Evolutionary conservation across 1,140 invertebrate genomes (phyloP).

Genomic region (Panagrolaimus sp.): DNA sequence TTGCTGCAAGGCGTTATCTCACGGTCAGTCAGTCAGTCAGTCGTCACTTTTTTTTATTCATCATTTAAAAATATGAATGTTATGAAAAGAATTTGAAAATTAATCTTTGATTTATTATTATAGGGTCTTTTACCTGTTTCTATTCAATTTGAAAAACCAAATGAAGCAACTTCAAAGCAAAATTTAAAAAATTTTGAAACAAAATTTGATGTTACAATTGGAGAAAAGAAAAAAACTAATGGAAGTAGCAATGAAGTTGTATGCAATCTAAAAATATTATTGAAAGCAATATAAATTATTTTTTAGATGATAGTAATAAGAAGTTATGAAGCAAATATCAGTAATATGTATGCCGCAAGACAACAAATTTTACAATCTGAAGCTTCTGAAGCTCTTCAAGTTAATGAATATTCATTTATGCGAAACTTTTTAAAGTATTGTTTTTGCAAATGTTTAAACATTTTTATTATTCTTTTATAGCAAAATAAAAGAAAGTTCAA

Average conservation of each 20-base stretch:
- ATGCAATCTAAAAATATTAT: neutral
- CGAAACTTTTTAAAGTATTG: slow-evolving; percentile 25
- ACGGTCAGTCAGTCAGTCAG: slow-evolving; percentile 21
- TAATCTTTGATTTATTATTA: slow-evolving; percentile 1
- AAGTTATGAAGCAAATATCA: slow-evolving; percentile 30
- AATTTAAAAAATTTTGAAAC: slow-evolving; percentile 12
- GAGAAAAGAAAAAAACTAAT: slow-evolving; percentile 12
- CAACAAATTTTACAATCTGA: slow-evolving; percentile 14
- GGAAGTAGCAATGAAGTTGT: slow-evolving; percentile 12
- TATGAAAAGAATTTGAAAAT: no score
- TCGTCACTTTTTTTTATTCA: no score
- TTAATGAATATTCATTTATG: slow-evolving; percentile 31
- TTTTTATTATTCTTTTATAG: neutral
- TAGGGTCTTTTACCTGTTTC: slow-evolving; percentile 39
- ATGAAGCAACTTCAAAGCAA: slow-evolving; percentile 10
- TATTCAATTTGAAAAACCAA: slow-evolving; percentile 34
- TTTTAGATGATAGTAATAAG: slow-evolving; percentile 24
- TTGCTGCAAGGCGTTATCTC: slow-evolving; percentile 35
- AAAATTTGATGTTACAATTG: slow-evolving; percentile 5
- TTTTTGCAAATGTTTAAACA: neutral
- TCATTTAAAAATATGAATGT: no score
- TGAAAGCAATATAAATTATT: neutral
- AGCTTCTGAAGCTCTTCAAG: slow-evolving; percentile 24
- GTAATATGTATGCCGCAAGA: slow-evolving; percentile 19
- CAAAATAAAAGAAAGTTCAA: slow-evolving; percentile 11